Base-by-base conservation (phyloP, 2,888 invertebrate genomes). In the Carterocephalus palaemon region DNA sequence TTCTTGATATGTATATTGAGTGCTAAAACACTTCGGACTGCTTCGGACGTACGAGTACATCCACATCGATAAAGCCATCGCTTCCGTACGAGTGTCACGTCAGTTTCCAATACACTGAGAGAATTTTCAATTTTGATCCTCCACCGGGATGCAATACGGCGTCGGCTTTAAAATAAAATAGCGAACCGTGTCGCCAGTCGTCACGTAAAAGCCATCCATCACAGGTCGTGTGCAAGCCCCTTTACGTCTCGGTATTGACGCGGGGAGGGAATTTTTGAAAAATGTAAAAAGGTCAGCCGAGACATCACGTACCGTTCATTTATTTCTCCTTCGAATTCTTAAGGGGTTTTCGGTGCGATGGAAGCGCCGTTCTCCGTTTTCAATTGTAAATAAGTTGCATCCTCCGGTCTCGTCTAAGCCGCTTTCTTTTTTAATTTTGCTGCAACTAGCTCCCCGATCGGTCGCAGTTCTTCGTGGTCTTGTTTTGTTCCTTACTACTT, bases 51-150 rank as follows among this genome's bases (percentile, higher is more conserved):
- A n/a, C 10, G 20, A 33, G 15, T 32, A 20, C 10, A 31, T 31
- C 7, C 29, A 16, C 6, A 39, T 31, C 39, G 9, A 39, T 15
- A 22, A 13, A 32, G 23, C 33, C 33, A 4, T 26, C 40, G 16
- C 12, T 4, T 15, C 17, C 10, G 12, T 49, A 24, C 51, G 55
- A 53, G 57, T 54, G 51, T 48, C 53, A 54, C 54, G 59, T 54
- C 58, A 64, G 65, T 69, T 74, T 68, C 72, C 73, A 64, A 76
- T 76, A 74, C 66, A 66, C 67, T 60, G 63, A 58, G 67, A 73
- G 84, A 84, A 84, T 85, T 85, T 86, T 86, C 85, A 85, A 86
- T 86, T 85, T 84, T 78, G 77, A 80, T 75, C 76, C 73, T 67
- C 75, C 63, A 65, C 36, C 55, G 62, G 66, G 64, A 67, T 63